Conservation (phyloP, 2,113 vertebrate species). For the Guaruba guarouba region DNA sequence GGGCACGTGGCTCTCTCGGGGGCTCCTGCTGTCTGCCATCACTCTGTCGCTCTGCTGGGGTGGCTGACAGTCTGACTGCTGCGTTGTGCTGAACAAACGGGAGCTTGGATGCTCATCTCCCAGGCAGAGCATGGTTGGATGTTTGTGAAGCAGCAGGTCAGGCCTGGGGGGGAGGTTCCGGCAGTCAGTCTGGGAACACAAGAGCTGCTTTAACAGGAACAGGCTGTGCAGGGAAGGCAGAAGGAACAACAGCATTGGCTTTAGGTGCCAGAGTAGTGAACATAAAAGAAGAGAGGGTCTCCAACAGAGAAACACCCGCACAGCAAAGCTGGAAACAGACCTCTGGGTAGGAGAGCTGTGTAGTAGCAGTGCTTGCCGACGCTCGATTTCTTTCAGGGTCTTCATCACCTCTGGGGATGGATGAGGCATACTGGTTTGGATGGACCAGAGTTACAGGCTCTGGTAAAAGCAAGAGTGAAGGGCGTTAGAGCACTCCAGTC, state of each 20-base stretch:
- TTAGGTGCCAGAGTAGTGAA: not conserved
- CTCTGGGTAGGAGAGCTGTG: not conserved
- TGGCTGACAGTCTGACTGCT: not conserved
- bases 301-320: accelerated
- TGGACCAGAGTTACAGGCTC: not conserved
- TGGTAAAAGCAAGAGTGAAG: not conserved
- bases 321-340: not conserved
- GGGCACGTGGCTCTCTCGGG: not conserved
- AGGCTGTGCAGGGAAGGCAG: not conserved
- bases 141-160: not conserved
- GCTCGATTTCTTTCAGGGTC: not conserved
- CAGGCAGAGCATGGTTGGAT: slow-evolving; percentile 15
- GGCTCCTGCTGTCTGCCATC: not conserved
- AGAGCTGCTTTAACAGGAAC: not conserved
- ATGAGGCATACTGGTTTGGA: not conserved
- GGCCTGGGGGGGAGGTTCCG: not conserved
- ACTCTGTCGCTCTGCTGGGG: not conserved
- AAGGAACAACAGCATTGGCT: not conserved
- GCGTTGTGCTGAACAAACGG: slow-evolving; percentile 23
- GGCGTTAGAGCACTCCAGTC: not conserved
- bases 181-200: not conserved
- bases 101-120: not conserved
- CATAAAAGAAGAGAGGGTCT: not conserved
- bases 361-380: not conserved
- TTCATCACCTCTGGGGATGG: not conserved